Conservation (phyloP, 2,797 vertebrate species). For the Eurystomus glaucurus region DNA sequence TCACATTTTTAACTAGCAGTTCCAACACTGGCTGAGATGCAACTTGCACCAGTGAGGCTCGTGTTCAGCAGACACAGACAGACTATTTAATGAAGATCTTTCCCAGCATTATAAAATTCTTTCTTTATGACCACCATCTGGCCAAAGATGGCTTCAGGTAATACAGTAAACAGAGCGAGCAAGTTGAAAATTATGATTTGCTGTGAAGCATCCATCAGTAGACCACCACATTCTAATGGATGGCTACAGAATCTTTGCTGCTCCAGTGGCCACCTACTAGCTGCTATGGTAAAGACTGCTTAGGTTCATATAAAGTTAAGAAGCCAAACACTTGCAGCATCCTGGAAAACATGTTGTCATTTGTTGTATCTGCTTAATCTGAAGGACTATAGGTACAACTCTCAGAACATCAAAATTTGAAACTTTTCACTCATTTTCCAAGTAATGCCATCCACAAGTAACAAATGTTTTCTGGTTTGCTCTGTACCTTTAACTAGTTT, state of each 20-base stretch:
- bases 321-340: neutral
- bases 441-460: neutral
- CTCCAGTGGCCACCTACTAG: neutral
- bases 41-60: neutral
- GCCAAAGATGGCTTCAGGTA: neutral
- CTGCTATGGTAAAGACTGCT: neutral
- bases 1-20: neutral
- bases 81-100: neutral
- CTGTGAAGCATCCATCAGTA: neutral
- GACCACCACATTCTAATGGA: neutral
- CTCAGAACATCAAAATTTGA: neutral
- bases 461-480: neutral
- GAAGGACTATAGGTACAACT: neutral
- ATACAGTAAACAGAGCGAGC: neutral
- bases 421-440: neutral
- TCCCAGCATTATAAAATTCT: neutral
- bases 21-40: neutral
- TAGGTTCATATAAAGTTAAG: neutral
- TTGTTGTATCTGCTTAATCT: neutral
- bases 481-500: conserved; percentile 47
- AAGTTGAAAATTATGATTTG: neutral
- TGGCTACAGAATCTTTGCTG: neutral
- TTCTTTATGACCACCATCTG: neutral
- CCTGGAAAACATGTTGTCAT: neutral
- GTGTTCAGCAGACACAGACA: neutral